These are phyloP conservation scores for Halisarca cf. caerulea DNA, from an alignment of 37 sponge, comb jelly and placozoan species.

Conservation along the genomic window DNA sequence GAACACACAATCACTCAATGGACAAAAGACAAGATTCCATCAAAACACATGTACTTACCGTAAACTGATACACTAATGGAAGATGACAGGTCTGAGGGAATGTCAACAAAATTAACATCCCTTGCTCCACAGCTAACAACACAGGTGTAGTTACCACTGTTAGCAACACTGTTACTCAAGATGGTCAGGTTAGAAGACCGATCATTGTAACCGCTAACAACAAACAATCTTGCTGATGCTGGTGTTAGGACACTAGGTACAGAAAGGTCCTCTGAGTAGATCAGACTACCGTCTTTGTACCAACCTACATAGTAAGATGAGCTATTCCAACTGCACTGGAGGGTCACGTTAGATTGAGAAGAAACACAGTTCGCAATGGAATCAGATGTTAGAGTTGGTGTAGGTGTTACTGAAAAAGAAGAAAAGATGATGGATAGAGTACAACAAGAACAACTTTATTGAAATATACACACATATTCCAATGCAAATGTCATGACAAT, in stretches of 20 bases:
- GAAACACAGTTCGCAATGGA: no score
- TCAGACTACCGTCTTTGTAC: conserved; percentile 2
- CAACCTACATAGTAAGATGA: conserved; percentile 1
- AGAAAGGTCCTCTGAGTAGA: neutral
- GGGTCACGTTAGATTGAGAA: neutral
- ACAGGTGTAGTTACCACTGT: conserved; percentile 28
- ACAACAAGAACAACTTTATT: no score
- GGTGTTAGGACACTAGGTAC: neutral
- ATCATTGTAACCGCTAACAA: neutral
- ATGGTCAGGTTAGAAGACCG: neutral
- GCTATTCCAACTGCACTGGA: neutral
- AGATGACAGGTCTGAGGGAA: no score
- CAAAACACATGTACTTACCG: no score
- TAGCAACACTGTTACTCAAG: neutral
- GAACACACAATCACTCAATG: no score
- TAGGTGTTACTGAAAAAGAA: no score
- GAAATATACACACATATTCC: no score
- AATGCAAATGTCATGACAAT: no score
- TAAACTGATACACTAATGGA: no score
- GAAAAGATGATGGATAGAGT: no score
- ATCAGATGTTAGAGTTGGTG: no score
- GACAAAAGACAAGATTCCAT: no score
- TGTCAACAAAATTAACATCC: neutral
- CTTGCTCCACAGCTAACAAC: conserved; percentile 7
- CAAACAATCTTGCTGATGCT: neutral